Conservation (phyloP, 2,888 invertebrate species). For the Andrena bucephala region DNA sequence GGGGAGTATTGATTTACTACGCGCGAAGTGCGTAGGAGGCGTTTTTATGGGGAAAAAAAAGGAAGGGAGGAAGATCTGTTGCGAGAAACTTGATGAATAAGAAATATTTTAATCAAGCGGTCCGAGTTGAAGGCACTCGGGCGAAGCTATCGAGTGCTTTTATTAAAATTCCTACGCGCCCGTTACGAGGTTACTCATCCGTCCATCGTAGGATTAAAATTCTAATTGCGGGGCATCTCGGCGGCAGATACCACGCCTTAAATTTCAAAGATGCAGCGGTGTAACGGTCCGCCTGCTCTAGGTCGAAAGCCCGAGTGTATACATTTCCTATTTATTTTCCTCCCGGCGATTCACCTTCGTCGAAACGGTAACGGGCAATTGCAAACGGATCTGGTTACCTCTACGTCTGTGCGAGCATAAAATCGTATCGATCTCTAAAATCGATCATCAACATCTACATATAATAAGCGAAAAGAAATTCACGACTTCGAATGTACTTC, state of each 20-base stretch:
- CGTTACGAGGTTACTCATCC: conserved; percentile 46
- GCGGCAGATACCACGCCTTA: conserved; percentile 58
- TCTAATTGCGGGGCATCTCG: conserved; percentile 42
- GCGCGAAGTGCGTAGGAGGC: too few species aligned
- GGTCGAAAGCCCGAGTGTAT: conserved; percentile 23
- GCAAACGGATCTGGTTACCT: conserved; percentile 8
- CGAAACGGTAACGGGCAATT: conserved; percentile 28
- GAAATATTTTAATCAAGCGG: too few species aligned
- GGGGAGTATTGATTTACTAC: neutral
- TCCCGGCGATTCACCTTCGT: conserved; percentile 40
- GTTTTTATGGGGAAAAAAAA: too few species aligned
- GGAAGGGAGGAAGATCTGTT: too few species aligned
- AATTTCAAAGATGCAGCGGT: conserved; percentile 53
- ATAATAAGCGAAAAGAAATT: neutral
- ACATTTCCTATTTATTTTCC: conserved; percentile 50
- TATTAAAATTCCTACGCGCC: conserved; percentile 21
- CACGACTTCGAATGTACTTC: too few species aligned
- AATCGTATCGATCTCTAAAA: conserved; percentile 3
- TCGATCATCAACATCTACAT: neutral
- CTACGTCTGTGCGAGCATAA: neutral
- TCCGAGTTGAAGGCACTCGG: neutral
- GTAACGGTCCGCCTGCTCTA: conserved; percentile 43
- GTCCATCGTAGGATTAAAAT: conserved; percentile 44
- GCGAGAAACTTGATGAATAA: too few species aligned
- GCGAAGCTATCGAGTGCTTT: conserved; percentile 11